Conservation (phyloP, 2,113 vertebrate genomes). For the Menidia beryllina region DNA sequence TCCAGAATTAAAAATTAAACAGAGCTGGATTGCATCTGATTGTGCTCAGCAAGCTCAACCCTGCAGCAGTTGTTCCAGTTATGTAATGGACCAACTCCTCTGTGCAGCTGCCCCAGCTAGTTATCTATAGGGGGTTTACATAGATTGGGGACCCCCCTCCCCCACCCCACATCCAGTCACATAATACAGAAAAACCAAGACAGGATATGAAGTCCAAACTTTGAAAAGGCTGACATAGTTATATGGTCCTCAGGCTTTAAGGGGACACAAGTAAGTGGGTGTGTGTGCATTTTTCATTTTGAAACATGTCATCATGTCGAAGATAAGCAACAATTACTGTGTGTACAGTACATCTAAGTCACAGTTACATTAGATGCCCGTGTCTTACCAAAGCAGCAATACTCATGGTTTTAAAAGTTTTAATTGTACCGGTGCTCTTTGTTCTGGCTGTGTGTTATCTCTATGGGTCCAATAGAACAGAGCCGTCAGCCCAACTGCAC, state of each 20-base stretch:
- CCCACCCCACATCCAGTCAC: conserved; percentile 60
- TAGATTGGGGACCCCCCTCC: conserved; percentile 59
- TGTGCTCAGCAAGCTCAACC: conserved; percentile 2
- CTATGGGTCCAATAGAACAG: conserved; percentile 3
- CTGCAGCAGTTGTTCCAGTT: conserved; percentile 35
- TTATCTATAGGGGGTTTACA: conserved; percentile 69
- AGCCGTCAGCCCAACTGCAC: conserved; percentile 13
- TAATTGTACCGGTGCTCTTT: conserved; percentile 12
- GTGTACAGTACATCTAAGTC: background rate
- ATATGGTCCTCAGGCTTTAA: conserved; percentile 49
- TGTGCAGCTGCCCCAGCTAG: conserved; percentile 60
- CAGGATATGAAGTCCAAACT: conserved; percentile 74
- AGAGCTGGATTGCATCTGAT: conserved; percentile 14
- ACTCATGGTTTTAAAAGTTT: conserved; percentile 13
- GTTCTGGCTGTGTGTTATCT: conserved; percentile 58
- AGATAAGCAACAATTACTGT: conserved; percentile 1
- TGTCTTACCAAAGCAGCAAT: conserved; percentile 6
- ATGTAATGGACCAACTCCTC: conserved; percentile 51
- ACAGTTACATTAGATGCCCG: conserved; percentile 21
- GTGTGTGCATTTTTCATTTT: conserved; percentile 45
- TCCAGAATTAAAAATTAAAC: conserved; percentile 51
- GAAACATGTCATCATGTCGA: conserved; percentile 16
- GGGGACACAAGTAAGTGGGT: conserved; percentile 36
- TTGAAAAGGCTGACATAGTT: conserved; percentile 67
- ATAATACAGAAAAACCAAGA: conserved; percentile 57